phyloP scores from a whole-genome alignment of 2,797 vertebrate genomes.

The Vespertilio murinus region DNA sequence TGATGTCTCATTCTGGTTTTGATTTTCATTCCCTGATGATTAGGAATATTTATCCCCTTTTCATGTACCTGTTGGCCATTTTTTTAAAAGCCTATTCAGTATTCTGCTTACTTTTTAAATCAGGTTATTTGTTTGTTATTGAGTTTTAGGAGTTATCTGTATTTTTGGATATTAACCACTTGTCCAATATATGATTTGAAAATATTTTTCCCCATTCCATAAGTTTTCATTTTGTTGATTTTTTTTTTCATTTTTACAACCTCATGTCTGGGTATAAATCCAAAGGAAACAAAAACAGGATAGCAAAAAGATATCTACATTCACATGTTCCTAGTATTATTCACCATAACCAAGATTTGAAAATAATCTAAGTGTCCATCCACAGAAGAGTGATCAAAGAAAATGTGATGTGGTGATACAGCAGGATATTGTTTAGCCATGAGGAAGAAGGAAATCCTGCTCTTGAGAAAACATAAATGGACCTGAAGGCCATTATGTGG shows the following conservation, averaged over 20 bases:
- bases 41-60: not conserved
- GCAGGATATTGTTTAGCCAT: not conserved
- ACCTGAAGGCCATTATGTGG: not conserved
- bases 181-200: not conserved
- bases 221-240: not conserved
- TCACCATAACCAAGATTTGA: not conserved
- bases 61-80: not conserved
- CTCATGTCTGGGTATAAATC: not conserved
- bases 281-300: not conserved
- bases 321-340: not conserved
- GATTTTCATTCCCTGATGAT: not conserved
- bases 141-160: not conserved
- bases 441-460: not conserved
- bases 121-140: not conserved
- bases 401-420: not conserved
- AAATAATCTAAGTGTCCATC: not conserved
- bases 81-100: not conserved
- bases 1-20: not conserved
- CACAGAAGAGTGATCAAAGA: not conserved
- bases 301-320: not conserved
- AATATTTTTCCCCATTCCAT: not conserved
- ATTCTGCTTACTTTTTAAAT: not conserved
- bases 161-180: not conserved
- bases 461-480: not conserved
- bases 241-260: not conserved